Base-by-base conservation (phyloP, 1,140 invertebrate genomes). In the Lordiphosa stackelbergi region DNA sequence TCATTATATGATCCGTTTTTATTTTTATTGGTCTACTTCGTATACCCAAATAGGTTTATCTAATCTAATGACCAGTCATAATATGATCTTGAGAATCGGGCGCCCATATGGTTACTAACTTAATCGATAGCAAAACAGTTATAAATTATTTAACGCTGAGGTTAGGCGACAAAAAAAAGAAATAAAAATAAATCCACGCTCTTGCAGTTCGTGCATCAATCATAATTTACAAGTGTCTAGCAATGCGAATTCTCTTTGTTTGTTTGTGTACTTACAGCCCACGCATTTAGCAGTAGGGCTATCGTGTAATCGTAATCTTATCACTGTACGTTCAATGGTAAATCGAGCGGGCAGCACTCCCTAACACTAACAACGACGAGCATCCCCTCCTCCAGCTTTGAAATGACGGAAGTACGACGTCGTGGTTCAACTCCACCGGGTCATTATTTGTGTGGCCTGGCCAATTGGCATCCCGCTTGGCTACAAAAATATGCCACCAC, bases 401-500 rank as follows among this genome's bases (percentile, higher is more conserved):
- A 11, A 11, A 85, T 86, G 69, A 7, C 70, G 16, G 69, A 61
- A 70, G 73, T 69, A 3, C 49, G 58, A 83, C 55, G 70, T 22
- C 22, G 64, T 35, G 41, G 42, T 1, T 68, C 64, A 7, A 34
- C 31, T 5, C 85, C 72, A 0, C 53, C 73, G 1, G 70, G 55
- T 0, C 49, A 87, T 5, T 66, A 69, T 19, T 10, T 73, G 36
- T 93, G 93, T 83, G 92, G 93, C 46, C 69, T 93, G 58, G 90
- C 89, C 49, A 88, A 88, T 35, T 91, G 90, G 85, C 89, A 91
- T 85, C 92, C 93, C 12, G 73, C 85, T 61, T 93, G 91, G 89
- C 78, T 93, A 36, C 91, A 92, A 81, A 88, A 88, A 63, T 91
- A 91, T 56, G 91, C 92, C 36, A 92, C 89, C 1, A 88, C 91